Percentiles rank a stretch among this genome's conserved stretches.
Conservation (phyloP, 1,140 invertebrate species). For the Trissolcus basalis region DNA sequence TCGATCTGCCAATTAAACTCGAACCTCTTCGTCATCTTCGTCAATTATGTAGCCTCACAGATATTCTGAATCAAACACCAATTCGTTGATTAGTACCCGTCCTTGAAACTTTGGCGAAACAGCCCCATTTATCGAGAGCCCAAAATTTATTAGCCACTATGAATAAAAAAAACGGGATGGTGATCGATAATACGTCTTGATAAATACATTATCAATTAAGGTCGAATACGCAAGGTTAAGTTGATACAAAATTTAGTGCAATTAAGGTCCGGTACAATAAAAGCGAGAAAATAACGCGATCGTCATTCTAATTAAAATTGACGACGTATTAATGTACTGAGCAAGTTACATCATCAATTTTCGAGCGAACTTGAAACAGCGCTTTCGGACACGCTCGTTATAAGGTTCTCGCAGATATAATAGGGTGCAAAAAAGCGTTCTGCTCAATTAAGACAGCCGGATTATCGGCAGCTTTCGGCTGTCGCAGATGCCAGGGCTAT, state of each 20-base stretch:
- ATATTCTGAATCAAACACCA: conserved; percentile 51
- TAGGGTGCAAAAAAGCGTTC: too few relatives aligned
- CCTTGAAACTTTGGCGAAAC: too few relatives aligned
- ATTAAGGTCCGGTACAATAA: neutral
- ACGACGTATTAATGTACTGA: neutral
- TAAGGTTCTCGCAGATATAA: too few relatives aligned
- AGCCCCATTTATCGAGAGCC: too few relatives aligned
- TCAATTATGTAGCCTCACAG: conserved; percentile 31
- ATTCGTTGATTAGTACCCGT: neutral
- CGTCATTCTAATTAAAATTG: conserved; percentile 3
- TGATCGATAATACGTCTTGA: conserved; percentile 14
- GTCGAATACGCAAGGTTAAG: neutral
- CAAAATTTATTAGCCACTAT: too few relatives aligned
- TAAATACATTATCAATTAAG: conserved; percentile 28
- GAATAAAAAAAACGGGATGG: neutral
- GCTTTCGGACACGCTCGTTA: too few relatives aligned
- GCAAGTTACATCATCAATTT: neutral
- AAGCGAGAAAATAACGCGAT: neutral
- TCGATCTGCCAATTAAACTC: conserved; percentile 98
- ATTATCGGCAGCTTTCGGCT: neutral
- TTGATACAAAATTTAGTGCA: conserved; percentile 3
- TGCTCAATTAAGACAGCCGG: too few relatives aligned
- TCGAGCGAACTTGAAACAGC: neutral
- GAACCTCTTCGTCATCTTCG: conserved; percentile 95
- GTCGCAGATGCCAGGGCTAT: conserved; percentile 8